phyloP scores from a whole-genome alignment of 2,888 invertebrate genomes.

The Drosophila diplacantha region DNA sequence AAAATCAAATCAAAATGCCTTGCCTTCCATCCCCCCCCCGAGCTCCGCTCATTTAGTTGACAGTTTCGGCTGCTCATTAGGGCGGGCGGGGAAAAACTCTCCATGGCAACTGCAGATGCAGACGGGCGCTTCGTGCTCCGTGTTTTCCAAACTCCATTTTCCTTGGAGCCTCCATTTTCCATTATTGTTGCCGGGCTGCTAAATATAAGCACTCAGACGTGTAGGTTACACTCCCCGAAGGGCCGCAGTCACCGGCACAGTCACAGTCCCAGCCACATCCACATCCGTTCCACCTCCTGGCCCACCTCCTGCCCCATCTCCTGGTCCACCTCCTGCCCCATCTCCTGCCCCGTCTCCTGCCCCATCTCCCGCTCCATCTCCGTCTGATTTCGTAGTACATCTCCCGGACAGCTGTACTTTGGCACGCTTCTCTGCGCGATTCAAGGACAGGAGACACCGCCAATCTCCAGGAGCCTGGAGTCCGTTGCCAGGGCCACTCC shows the following conservation, averaged over 20 bases:
- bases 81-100: neutral
- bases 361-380: conserved; percentile 17
- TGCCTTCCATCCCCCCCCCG: neutral
- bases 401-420: conserved; percentile 64
- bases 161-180: conserved; percentile 20
- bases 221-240: conserved; percentile 28
- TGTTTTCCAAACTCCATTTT: conserved; percentile 21
- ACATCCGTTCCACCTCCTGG: conserved; percentile 9
- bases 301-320: too few relatives aligned
- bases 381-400: conserved; percentile 6
- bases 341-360: too few relatives aligned
- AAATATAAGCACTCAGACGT: conserved; percentile 42
- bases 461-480: conserved; percentile 31
- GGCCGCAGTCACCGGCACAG: neutral
- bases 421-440: conserved; percentile 56
- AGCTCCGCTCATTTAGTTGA: conserved; percentile 35
- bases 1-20: conserved; percentile 10
- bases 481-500: conserved; percentile 19
- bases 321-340: too few relatives aligned
- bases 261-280: conserved; percentile 6
- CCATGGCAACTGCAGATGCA: conserved; percentile 43
- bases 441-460: conserved; percentile 41
- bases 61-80: conserved; percentile 49
- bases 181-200: conserved; percentile 40
- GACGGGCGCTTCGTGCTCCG: conserved; percentile 15